Evolutionary conservation across 2,888 invertebrate genomes (phyloP).

Genomic region (Eupelmus urozonus): DNA sequence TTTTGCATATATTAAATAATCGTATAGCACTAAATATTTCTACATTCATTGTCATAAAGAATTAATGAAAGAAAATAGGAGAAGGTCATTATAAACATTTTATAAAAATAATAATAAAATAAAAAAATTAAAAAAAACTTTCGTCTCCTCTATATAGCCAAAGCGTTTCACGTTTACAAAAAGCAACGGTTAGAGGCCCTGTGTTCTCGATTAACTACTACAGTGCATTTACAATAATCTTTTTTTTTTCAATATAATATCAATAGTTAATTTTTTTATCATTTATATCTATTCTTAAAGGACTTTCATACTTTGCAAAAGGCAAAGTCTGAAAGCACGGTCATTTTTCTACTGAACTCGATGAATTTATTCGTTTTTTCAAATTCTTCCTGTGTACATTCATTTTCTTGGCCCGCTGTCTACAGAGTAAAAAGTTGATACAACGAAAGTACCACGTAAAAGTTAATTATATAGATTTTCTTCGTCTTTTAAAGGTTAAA

Average conservation of each 20-base stretch:
- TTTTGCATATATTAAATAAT: conserved; percentile 72
- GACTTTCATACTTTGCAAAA: conserved; percentile 64
- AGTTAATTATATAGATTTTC: conserved; percentile 46
- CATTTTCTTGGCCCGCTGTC: conserved; percentile 66
- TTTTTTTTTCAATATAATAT: conserved; percentile 66
- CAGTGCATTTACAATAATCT: conserved; percentile 72
- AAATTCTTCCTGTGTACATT: conserved; percentile 19
- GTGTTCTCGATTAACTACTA: conserved; percentile 72
- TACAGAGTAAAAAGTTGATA: conserved; percentile 69
- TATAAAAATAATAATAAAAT: conserved; percentile 66
- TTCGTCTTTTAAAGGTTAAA: conserved; percentile 64
- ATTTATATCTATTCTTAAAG: conserved; percentile 63
- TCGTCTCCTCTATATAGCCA: conserved; percentile 66
- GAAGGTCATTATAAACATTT: conserved; percentile 62
- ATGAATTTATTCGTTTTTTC: conserved; percentile 65
- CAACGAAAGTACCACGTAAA: conserved; percentile 48
- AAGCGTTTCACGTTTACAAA: conserved; percentile 76
- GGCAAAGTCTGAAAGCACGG: conserved; percentile 64
- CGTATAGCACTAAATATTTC: conserved; percentile 66
- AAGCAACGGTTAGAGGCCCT: conserved; percentile 77
- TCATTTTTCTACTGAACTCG: conserved; percentile 60
- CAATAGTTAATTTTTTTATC: conserved; percentile 65
- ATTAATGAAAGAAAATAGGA: conserved; percentile 57
- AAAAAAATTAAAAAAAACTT: conserved; percentile 65
- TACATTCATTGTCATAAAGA: conserved; percentile 64